Evolutionary conservation across 2,888 invertebrate species (phyloP), one percentile per base, ranked within the genome.

Genomic region (Aplocera efformata): DNA sequence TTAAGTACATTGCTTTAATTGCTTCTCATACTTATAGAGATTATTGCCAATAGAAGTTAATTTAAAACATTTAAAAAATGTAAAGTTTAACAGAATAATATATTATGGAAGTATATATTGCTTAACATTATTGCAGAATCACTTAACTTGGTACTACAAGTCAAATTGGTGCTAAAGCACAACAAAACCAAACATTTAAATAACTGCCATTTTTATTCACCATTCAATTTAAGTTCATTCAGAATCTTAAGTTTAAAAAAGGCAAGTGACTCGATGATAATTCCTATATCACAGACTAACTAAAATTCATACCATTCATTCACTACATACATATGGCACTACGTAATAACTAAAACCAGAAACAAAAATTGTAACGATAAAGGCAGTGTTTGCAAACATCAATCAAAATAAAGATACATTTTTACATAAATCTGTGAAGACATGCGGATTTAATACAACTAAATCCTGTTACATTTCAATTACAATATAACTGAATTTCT

Each of bases 211-310:
- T 38, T 17, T 28, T 40, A 46, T 42, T 45, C 31, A 42, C 25
- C 24, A 30, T n/a, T n/a, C n/a, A n/a, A n/a, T n/a, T n/a, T n/a
- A n/a, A n/a, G n/a, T n/a, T n/a, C n/a, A n/a, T n/a, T n/a, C n/a
- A n/a, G n/a, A n/a, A 3, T 5, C 60, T 55, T 63, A 67, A 58
- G 52, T 58, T 58, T n/a, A n/a, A 63, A 67, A 58, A 74, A 75
- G 75, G 78, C 80, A 74, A 77, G 70, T 64, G 64, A 57, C 69
- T 79, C 72, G 68, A 72, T 76, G 71, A 72, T 66, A 59, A 56
- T 69, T 69, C 63, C 67, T 63, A 76, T 85, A 86, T 86, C 88
- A 86, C 86, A 86, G 88, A 80, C 84, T 83, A 86, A 82, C 75
- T 67, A 73, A 85, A 84, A 67, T 72, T 68, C 60, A 67, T 58